Percentiles rank a stretch among this genome's conserved stretches.
Evolutionary conservation across 2,888 invertebrate genomes (phyloP).

Genomic region (Hydrotaea diabolus): DNA sequence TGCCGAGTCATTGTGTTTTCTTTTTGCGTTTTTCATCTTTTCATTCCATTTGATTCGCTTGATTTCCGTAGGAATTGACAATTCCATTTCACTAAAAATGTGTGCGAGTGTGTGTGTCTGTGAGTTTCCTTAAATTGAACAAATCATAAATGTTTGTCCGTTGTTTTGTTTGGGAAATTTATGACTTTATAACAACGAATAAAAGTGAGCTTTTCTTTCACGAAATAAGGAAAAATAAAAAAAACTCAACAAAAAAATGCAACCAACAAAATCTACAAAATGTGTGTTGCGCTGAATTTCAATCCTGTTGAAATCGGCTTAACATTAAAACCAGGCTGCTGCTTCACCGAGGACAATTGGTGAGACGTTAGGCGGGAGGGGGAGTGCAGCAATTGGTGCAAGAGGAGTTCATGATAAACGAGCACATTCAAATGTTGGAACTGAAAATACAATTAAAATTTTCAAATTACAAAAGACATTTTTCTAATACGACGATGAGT

Average conservation of each 20-base stretch:
- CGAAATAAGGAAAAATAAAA: background rate
- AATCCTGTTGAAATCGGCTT: background rate
- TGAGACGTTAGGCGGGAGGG: too few relatives aligned
- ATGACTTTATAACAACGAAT: slow-evolving; percentile 13
- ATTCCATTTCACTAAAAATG: background rate
- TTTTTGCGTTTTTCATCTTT: background rate
- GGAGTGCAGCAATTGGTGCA: background rate
- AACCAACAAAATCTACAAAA: background rate
- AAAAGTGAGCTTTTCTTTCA: slow-evolving; percentile 10
- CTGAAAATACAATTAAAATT: slow-evolving; percentile 32
- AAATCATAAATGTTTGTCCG: slow-evolving; percentile 38
- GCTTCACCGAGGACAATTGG: background rate
- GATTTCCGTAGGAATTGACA: slow-evolving; percentile 59
- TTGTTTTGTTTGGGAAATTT: slow-evolving; percentile 35
- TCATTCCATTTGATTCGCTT: background rate
- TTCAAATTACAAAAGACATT: slow-evolving; percentile 30
- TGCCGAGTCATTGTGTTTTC: slow-evolving; percentile 20
- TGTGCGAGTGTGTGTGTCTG: background rate
- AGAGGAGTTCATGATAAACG: background rate
- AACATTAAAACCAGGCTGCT: background rate
- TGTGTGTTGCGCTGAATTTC: background rate
- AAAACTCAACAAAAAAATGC: background rate
- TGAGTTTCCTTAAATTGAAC: slow-evolving; percentile 23
- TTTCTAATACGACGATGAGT: slow-evolving; percentile 17
- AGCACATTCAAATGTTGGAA: slow-evolving; percentile 12